These are phyloP conservation scores for Rhaphigaster nebulosa DNA, from an alignment of 2,888 invertebrate genomes.

Conservation along the genomic window DNA sequence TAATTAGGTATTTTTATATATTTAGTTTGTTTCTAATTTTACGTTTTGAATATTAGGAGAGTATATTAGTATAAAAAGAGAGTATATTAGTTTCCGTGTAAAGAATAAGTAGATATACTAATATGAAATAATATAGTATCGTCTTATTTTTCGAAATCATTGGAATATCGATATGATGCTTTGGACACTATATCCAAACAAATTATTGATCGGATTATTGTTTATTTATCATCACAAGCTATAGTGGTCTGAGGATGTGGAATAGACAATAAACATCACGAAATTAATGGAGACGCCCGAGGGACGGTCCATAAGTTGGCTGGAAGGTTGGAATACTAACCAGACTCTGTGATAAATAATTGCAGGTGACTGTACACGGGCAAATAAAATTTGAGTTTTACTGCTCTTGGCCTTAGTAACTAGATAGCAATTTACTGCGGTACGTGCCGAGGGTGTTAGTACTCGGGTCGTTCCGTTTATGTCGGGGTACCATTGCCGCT, in stretches of 20 bases:
- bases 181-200: too few species aligned
- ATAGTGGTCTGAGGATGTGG: not conserved
- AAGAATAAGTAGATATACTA: too few species aligned
- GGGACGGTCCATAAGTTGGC: not conserved
- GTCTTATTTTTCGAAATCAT: too few species aligned
- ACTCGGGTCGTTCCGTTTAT: not conserved
- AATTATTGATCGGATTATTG: too few species aligned
- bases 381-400: slow-evolving; percentile 40
- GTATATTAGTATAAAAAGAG: too few species aligned
- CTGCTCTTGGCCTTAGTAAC: not conserved
- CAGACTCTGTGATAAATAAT: slow-evolving; percentile 33
- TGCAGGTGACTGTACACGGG: slow-evolving; percentile 5
- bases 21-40: too few species aligned
- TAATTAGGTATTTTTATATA: too few species aligned
- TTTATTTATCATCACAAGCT: too few species aligned
- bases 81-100: too few species aligned
- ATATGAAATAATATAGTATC: too few species aligned
- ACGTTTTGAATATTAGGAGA: too few species aligned
- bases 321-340: not conserved
- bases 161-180: too few species aligned
- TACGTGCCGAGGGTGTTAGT: slow-evolving; percentile 7
- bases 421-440: slow-evolving; percentile 26
- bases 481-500: not conserved
- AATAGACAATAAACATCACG: not conserved
- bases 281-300: not conserved